Percentiles rank a stretch among this genome's conserved stretches.
These are phyloP conservation scores for Lophius piscatorius DNA, from an alignment of 2,113 vertebrate genomes.

Conservation along the genomic window DNA sequence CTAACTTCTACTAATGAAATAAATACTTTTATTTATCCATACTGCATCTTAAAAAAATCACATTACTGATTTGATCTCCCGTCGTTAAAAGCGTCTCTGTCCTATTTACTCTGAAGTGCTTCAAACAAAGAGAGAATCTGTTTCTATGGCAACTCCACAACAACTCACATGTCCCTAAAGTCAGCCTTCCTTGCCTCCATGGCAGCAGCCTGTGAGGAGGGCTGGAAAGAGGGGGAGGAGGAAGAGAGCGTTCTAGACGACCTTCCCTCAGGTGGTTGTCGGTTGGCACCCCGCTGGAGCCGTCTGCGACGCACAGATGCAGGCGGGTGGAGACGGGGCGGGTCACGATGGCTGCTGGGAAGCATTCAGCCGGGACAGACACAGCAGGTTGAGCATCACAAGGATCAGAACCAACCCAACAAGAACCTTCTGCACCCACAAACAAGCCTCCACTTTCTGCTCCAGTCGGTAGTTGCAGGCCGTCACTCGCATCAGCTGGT, in stretches of 20 bases:
- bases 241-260: background rate
- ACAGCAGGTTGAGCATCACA: conserved; percentile 81
- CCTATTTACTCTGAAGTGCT: conserved; percentile 22
- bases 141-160: conserved; percentile 22
- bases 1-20: conserved; percentile 56
- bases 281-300: background rate
- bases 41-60: conserved; percentile 49
- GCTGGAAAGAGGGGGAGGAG: background rate
- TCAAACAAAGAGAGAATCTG: conserved; percentile 17
- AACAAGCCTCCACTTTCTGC: conserved; percentile 86
- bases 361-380: conserved; percentile 74
- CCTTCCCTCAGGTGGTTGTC: conserved; percentile 17
- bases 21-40: conserved; percentile 60
- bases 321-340: background rate
- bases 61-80: conserved; percentile 29
- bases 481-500: conserved; percentile 86
- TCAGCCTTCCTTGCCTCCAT: conserved; percentile 26
- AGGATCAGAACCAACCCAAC: conserved; percentile 82
- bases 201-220: conserved; percentile 28
- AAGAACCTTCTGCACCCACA: conserved; percentile 92
- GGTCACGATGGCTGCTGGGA: conserved; percentile 58
- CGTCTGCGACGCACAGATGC: conserved; percentile 6
- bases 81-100: conserved; percentile 42
- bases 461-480: conserved; percentile 86
- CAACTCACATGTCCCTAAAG: conserved; percentile 38